These are phyloP conservation scores for Callithrix jacchus DNA, from an alignment of 2,113 vertebrate species.

Conservation along the genomic window DNA sequence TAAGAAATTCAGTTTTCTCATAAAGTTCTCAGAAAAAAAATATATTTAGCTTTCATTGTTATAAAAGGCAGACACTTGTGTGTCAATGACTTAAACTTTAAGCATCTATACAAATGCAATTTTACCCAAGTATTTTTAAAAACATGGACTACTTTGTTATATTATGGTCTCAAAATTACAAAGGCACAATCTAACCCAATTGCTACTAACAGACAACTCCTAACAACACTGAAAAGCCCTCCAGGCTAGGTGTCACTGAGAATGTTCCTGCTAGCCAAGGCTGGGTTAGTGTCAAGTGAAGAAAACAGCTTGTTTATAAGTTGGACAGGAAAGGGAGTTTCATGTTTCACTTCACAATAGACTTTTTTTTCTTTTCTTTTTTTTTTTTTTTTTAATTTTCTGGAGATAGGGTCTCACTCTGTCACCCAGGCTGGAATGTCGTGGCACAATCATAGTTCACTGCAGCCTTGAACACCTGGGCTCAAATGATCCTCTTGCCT, in stretches of 20 bases:
- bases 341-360: neutral
- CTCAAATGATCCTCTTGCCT: neutral
- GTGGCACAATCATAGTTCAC: neutral
- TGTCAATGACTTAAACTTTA: neutral
- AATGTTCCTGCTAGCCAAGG: neutral
- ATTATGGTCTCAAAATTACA: neutral
- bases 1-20: neutral
- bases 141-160: neutral
- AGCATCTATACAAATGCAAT: slow-evolving; percentile 33
- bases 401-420: neutral
- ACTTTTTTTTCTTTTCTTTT: neutral
- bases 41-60: neutral
- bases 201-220: neutral
- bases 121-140: slow-evolving; percentile 7
- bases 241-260: too few species aligned
- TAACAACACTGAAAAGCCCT: neutral
- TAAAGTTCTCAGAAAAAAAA: slow-evolving; percentile 16
- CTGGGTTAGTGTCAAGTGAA: fast-evolving
- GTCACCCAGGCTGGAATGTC: neutral
- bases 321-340: neutral
- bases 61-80: neutral
- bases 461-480: neutral
- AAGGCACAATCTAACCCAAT: neutral
- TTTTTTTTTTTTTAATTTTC: neutral
- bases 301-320: fast-evolving